A percentile compares a stretch with the other conserved stretches of the same genome.
Evolutionary conservation across 2,797 vertebrate genomes (phyloP).

Genomic region (Bothrops alternatus): DNA sequence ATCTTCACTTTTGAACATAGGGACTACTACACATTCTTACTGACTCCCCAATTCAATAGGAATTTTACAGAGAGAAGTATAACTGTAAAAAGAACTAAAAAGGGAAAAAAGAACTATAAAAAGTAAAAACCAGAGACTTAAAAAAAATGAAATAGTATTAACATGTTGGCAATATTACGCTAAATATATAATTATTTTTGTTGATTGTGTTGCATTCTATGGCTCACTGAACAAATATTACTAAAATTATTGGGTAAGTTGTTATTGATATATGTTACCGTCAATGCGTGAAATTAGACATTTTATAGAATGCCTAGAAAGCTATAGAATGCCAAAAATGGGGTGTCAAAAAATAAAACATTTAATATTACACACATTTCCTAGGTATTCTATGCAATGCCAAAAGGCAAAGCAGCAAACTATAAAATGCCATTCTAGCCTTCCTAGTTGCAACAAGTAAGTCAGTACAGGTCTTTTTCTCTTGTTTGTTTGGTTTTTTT

Average conservation of each 20-base stretch:
- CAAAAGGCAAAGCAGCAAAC: neutral
- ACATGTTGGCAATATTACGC: neutral
- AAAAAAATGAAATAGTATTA: neutral
- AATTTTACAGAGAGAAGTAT: slow-evolving; percentile 3
- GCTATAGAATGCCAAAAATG: neutral
- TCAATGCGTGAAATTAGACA: neutral
- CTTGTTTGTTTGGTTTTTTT: neutral
- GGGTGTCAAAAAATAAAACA: neutral
- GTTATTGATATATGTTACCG: neutral
- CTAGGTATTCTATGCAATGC: neutral
- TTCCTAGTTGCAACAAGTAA: neutral
- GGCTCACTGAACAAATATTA: neutral
- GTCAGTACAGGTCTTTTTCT: neutral
- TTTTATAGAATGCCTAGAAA: neutral
- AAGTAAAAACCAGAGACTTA: neutral
- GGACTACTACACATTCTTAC: slow-evolving; percentile 35
- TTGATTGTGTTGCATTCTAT: neutral
- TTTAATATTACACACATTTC: neutral
- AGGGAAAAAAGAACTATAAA: neutral
- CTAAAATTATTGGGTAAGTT: neutral
- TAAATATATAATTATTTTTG: neutral
- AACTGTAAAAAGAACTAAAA: accelerated
- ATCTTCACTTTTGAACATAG: slow-evolving; percentile 28
- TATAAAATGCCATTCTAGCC: neutral
- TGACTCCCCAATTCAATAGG: neutral